Percentiles rank a stretch among this genome's conserved stretches.
phyloP scores from a whole-genome alignment of 1,140 invertebrate species.

The Drosophila murphyi region DNA sequence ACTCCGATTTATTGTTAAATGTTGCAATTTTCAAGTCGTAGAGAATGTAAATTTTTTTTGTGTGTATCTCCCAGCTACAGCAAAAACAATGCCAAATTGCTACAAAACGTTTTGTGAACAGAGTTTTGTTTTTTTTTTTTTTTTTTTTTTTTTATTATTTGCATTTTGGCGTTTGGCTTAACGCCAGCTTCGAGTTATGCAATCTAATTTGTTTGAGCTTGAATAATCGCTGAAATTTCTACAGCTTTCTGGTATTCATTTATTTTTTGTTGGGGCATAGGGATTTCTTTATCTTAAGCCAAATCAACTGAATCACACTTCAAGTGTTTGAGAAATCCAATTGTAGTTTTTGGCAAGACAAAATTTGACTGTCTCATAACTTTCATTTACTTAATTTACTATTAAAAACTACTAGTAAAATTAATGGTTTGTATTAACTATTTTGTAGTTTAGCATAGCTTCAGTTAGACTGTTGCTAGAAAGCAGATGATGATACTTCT shows the following conservation, averaged over 20 bases:
- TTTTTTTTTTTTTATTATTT: constrained; percentile 17
- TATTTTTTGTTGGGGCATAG: background rate
- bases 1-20: constrained; percentile 60
- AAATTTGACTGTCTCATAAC: too few relatives aligned
- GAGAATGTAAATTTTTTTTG: constrained; percentile 59
- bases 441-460: too few relatives aligned
- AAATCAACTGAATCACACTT: constrained; percentile 36
- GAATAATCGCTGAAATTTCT: constrained; percentile 46
- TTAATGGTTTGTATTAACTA: too few relatives aligned
- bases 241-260: constrained; percentile 18
- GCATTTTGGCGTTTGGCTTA: constrained; percentile 30
- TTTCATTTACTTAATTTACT: too few relatives aligned
- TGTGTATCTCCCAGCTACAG: constrained; percentile 2
- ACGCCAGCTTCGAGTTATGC: constrained; percentile 56
- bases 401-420: too few relatives aligned
- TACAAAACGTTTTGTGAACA: constrained; percentile 49
- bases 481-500: too few relatives aligned
- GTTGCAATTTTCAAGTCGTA: constrained; percentile 77
- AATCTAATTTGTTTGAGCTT: constrained; percentile 54
- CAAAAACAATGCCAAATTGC: constrained; percentile 53
- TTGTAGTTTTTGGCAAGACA: too few relatives aligned
- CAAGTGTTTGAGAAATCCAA: too few relatives aligned
- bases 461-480: too few relatives aligned
- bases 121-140: constrained; percentile 17
- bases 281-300: constrained; percentile 23